Evolutionary conservation across 2,888 invertebrate species (phyloP), one percentile per base, ranked within the genome.

Genomic region (Dastarcus helophoroides): DNA sequence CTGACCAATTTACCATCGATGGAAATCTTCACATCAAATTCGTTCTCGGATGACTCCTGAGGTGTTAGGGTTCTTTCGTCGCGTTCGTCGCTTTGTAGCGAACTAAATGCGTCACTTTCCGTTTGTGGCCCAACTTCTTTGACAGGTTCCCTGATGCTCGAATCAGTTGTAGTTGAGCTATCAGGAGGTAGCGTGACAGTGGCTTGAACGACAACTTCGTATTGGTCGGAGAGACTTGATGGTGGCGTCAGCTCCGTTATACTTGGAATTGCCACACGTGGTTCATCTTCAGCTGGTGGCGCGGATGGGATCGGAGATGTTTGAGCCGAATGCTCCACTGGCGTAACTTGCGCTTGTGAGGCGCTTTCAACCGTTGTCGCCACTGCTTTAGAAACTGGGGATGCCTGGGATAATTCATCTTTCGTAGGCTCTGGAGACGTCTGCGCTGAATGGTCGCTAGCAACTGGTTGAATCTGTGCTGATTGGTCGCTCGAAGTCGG

Each of bases 121-220:
- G n/a, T n/a, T n/a, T n/a, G n/a, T n/a, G n/a, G n/a, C n/a, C n/a
- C n/a, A n/a, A n/a, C n/a, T n/a, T n/a, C n/a, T 46, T 50, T 42
- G 35, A 44, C 29, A 12, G 37, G 38, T 39, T 43, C 33, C 36
- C 48, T n/a, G n/a, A n/a, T n/a, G n/a, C n/a, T n/a, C n/a, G n/a
- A n/a, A n/a, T n/a, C 16, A 15, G 11, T 14, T 7, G 23, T 21
- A 14, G 21, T 29, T 19, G 27, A 26, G 12, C 11, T 22, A 11
- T 33, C 15, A 14, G 25, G 22, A 4, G 70, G 69, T 35, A 76
- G 67, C 0, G 71, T 64, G 11, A 74, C 65, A 36, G 68, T 65
- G 21, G 74, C 69, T 44, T 70, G 58, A 14, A 75, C 62, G 40
- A 71, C 69, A n/a, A 75, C 64, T 62, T 75, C 74, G 41, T 69